Percentiles rank a stretch among this genome's conserved stretches.
Evolutionary conservation across 92 coral and sea anemone genomes (phyloP).

Genomic region (Isaurus tuberculatus): DNA sequence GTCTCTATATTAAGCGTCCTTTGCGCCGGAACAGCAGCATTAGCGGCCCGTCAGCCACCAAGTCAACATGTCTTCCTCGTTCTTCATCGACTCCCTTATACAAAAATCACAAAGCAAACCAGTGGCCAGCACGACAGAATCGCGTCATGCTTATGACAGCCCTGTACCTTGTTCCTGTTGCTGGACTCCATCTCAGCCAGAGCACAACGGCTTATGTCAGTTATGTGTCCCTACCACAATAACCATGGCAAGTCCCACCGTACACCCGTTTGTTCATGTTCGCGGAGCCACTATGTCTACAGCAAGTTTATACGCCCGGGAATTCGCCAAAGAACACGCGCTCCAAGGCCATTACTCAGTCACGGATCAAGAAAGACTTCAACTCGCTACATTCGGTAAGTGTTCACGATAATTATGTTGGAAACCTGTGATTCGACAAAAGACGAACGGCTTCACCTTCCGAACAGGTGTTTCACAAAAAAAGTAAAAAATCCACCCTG

Average conservation of each 20-base stretch:
- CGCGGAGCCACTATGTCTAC: constrained; percentile 89
- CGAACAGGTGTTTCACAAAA: constrained; percentile 28
- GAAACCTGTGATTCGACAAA: constrained; percentile 16
- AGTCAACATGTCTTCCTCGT: constrained; percentile 88
- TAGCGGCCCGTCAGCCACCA: constrained; percentile 49
- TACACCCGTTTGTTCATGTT: constrained; percentile 86
- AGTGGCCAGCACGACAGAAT: constrained; percentile 69
- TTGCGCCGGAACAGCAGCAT: constrained; percentile 58
- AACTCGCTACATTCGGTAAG: constrained; percentile 92
- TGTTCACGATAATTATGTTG: constrained; percentile 28
- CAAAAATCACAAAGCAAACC: constrained; percentile 86
- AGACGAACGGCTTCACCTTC: constrained; percentile 18
- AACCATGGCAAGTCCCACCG: constrained; percentile 55
- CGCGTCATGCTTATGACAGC: constrained; percentile 79
- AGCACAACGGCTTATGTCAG: constrained; percentile 89
- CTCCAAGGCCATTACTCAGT: constrained; percentile 84
- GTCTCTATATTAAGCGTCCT: constrained; percentile 58
- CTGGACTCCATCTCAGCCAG: constrained; percentile 96
- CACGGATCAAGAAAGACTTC: constrained; percentile 79
- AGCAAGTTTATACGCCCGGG: constrained; percentile 77
- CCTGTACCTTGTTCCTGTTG: constrained; percentile 96
- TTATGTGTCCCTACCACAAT: constrained; percentile 89
- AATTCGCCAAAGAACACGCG: constrained; percentile 81
- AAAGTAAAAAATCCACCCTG: constrained; percentile 25
- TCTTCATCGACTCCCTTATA: constrained; percentile 97